phyloP scores from a whole-genome alignment of 2,113 vertebrate genomes.

The Psephotus haematonotus region DNA sequence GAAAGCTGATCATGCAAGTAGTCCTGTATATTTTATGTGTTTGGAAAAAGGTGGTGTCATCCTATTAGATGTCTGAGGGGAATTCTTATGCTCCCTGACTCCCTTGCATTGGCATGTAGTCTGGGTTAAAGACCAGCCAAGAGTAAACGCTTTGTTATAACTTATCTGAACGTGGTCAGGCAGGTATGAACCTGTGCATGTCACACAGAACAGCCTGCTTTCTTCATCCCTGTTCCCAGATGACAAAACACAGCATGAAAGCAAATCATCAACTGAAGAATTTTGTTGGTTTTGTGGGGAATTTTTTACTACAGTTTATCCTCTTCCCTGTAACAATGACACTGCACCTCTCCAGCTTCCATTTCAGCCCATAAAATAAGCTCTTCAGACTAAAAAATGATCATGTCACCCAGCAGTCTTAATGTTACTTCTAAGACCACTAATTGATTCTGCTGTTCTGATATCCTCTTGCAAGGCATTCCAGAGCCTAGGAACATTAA shows the following conservation, averaged over 20 bases:
- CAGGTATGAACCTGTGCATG: background rate
- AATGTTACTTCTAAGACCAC: constrained; percentile 6
- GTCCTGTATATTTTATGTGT: background rate
- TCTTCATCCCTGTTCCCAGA: background rate
- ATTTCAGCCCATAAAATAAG: background rate
- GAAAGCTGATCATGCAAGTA: background rate
- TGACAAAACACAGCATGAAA: background rate
- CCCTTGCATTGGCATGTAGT: background rate
- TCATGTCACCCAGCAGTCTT: background rate
- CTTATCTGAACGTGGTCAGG: background rate
- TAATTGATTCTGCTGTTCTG: constrained; percentile 47
- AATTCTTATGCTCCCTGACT: background rate
- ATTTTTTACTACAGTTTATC: background rate
- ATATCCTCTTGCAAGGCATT: constrained; percentile 48
- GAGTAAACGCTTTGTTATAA: background rate
- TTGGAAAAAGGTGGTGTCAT: background rate
- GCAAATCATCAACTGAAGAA: background rate
- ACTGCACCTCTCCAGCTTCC: background rate
- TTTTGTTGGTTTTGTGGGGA: background rate
- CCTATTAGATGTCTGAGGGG: background rate
- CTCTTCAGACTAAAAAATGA: background rate
- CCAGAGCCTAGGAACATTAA: constrained; percentile 12
- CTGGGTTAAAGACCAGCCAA: background rate
- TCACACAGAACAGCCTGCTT: background rate
- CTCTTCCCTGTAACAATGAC: background rate